A percentile compares a stretch with the other conserved stretches of the same genome.
Evolutionary conservation across 2,113 vertebrate species (phyloP).

Genomic region (Delphinus delphis): DNA sequence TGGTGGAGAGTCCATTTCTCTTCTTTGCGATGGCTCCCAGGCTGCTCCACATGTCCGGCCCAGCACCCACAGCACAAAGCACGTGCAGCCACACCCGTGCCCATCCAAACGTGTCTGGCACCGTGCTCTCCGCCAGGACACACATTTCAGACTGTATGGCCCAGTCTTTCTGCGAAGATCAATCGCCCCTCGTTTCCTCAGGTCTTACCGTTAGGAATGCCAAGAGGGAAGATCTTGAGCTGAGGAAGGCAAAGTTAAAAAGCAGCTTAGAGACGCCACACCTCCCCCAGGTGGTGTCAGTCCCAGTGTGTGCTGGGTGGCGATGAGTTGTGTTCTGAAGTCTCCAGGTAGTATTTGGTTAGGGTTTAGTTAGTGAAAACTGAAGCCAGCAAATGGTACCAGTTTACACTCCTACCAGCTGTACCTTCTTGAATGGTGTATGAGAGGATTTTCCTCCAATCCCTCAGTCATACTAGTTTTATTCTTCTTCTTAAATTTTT

Average conservation of each 20-base stretch:
- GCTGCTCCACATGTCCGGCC: not conserved
- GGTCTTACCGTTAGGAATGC: not conserved
- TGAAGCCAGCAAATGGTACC: too few species aligned
- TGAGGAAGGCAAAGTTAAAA: not conserved
- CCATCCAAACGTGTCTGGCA: accelerated
- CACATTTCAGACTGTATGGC: accelerated
- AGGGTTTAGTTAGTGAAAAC: not conserved
- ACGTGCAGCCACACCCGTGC: accelerated
- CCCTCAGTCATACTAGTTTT: not conserved
- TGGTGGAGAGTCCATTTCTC: accelerated
- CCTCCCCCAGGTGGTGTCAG: accelerated
- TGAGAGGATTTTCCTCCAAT: accelerated
- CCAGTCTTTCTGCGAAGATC: not conserved
- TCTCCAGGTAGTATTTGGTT: accelerated
- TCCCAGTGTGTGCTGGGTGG: accelerated
- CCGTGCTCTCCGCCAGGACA: not conserved
- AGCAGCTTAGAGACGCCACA: not conserved
- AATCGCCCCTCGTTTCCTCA: not conserved
- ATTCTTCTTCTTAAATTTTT: not conserved
- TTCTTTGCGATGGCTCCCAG: not conserved
- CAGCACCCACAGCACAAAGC: not conserved
- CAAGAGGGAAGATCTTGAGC: not conserved
- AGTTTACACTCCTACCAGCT: accelerated
- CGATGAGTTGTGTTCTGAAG: not conserved
- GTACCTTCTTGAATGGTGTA: accelerated